Conservation (phyloP, 2,113 vertebrate genomes). For the Apistogramma diplotaenia region DNA sequence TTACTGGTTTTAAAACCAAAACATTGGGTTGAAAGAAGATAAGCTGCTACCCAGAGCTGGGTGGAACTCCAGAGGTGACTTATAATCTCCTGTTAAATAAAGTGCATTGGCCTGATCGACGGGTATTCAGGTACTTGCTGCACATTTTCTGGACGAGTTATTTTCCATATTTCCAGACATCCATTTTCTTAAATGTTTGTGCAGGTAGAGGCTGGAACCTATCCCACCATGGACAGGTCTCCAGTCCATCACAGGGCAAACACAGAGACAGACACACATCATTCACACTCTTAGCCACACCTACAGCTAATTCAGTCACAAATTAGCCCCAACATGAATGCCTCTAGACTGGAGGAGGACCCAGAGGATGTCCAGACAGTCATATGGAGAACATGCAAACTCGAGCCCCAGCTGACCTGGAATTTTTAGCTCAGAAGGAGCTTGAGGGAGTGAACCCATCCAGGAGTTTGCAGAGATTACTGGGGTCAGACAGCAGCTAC, state of each 20-base stretch:
- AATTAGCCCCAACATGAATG: too few relatives aligned
- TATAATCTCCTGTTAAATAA: neutral
- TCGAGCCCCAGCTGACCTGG: neutral
- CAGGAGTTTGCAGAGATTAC: constrained; percentile 14
- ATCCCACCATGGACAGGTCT: neutral
- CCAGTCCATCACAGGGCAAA: neutral
- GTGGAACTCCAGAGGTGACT: neutral
- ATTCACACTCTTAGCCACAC: neutral
- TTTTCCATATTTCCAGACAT: neutral
- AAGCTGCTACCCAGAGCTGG: neutral
- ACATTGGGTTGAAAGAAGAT: neutral
- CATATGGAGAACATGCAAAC: neutral
- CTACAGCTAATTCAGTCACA: neutral
- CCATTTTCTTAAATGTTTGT: neutral
- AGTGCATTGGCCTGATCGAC: neutral
- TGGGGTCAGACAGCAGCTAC: constrained; percentile 22
- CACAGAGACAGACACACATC: neutral
- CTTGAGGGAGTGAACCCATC: neutral
- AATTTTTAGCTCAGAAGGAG: neutral
- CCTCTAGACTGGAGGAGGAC: neutral
- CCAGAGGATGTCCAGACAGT: too few relatives aligned
- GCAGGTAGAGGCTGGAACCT: neutral
- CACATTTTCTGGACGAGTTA: too few relatives aligned
- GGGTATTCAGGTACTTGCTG: neutral
- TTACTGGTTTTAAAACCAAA: neutral